A percentile compares a stretch with the other conserved stretches of the same genome.
These are phyloP conservation scores for Polyergus mexicanus DNA, from an alignment of 1,140 invertebrate genomes.

Conservation along the genomic window DNA sequence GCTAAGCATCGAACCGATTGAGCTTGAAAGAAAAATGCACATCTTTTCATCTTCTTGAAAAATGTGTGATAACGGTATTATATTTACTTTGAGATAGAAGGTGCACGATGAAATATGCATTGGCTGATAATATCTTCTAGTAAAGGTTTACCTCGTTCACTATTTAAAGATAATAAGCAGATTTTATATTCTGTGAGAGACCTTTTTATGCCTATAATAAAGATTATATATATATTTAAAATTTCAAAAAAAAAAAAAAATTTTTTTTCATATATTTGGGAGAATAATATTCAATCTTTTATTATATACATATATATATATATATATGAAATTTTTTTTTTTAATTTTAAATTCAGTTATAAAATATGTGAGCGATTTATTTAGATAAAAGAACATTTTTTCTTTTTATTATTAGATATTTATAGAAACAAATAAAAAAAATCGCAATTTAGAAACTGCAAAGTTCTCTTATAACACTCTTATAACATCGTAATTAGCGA, in stretches of 20 bases:
- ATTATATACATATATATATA: too few relatives aligned
- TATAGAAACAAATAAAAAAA: conserved; percentile 12
- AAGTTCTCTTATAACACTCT: neutral
- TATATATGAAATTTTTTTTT: too few relatives aligned
- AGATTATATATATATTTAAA: too few relatives aligned
- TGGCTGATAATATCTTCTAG: neutral
- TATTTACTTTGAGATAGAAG: neutral
- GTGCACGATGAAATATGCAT: conserved; percentile 2
- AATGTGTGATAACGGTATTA: neutral
- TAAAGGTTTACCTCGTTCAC: neutral
- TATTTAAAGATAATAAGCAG: neutral
- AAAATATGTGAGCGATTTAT: neutral
- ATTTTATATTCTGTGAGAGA: neutral
- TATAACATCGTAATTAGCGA: conserved; percentile 14
- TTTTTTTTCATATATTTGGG: too few relatives aligned
- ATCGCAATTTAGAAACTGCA: neutral
- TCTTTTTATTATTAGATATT: neutral
- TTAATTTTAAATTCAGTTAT: neutral
- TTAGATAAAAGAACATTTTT: neutral
- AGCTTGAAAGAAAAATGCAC: conserved; percentile 15
- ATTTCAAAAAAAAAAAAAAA: too few relatives aligned
- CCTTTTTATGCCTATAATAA: neutral
- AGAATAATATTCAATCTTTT: too few relatives aligned
- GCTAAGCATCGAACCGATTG: conserved; percentile 29
- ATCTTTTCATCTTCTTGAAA: neutral